Percentiles rank a stretch among this genome's conserved stretches.
phyloP scores from a whole-genome alignment of 2,113 vertebrate species.

The Tinamus guttatus region DNA sequence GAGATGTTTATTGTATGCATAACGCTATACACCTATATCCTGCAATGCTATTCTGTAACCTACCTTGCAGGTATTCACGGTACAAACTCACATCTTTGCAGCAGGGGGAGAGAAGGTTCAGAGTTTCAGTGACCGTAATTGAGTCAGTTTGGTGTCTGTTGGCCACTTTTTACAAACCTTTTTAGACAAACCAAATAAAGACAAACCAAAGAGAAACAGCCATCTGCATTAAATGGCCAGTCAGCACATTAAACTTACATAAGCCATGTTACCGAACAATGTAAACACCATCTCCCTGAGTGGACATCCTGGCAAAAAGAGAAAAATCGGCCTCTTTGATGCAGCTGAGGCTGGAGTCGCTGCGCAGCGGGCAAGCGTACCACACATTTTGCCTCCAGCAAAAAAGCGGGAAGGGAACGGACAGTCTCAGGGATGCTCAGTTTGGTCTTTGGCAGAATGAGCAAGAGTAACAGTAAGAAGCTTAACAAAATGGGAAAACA shows the following conservation, averaged over 20 bases:
- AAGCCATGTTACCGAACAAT: neutral
- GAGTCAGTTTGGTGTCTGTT: neutral
- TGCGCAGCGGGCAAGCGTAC: neutral
- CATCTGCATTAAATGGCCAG: conserved; percentile 25
- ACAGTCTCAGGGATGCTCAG: neutral
- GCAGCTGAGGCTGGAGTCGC: neutral
- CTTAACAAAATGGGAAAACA: neutral
- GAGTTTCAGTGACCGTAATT: neutral
- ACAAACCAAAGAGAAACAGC: neutral
- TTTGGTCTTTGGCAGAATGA: neutral
- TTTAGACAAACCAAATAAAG: conserved; percentile 34
- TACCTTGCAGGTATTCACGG: neutral
- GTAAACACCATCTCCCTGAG: conserved; percentile 11
- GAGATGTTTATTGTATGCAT: neutral
- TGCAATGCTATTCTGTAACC: neutral
- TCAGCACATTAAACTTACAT: neutral
- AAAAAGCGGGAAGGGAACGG: conserved; percentile 1
- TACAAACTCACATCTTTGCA: neutral
- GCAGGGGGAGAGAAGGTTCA: accelerated
- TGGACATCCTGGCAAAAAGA: neutral
- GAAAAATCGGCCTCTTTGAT: neutral
- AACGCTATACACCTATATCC: neutral
- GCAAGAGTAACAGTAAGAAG: neutral
- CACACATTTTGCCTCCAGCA: neutral
- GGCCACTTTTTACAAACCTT: conserved; percentile 22